Percentiles rank a stretch among this genome's conserved stretches.
Evolutionary conservation across 2,888 invertebrate species (phyloP).

Genomic region (Cheilosia vulpina): DNA sequence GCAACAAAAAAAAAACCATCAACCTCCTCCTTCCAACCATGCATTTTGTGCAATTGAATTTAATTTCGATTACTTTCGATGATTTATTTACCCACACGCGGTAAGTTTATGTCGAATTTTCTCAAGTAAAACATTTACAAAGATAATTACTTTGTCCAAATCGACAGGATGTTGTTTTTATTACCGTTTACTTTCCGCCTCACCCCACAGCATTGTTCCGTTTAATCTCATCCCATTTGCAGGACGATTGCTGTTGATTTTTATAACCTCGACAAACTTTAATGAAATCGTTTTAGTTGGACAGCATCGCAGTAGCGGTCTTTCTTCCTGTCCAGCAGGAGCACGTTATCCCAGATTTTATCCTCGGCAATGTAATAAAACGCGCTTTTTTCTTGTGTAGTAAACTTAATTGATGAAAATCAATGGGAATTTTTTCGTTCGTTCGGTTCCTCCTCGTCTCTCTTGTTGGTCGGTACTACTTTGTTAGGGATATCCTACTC

Average conservation of each 20-base stretch:
- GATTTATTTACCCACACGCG: slow-evolving; percentile 35
- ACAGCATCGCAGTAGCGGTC: slow-evolving; percentile 26
- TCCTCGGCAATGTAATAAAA: slow-evolving; percentile 60
- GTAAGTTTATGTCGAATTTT: slow-evolving; percentile 34
- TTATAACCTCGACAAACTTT: slow-evolving; percentile 68
- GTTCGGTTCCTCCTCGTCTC: background rate
- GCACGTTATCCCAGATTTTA: slow-evolving; percentile 43
- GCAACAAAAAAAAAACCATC: background rate
- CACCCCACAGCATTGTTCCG: slow-evolving; percentile 5
- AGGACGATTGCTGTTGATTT: slow-evolving; percentile 59
- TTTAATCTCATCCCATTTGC: slow-evolving; percentile 14
- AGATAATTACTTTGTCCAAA: slow-evolving; percentile 60
- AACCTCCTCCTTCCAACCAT: background rate
- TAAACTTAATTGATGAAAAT: slow-evolving; percentile 69
- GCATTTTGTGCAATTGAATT: slow-evolving; percentile 15
- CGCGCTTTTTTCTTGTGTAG: slow-evolving; percentile 34
- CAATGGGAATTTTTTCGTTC: slow-evolving; percentile 41
- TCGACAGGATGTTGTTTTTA: slow-evolving; percentile 51
- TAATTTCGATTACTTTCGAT: slow-evolving; percentile 20
- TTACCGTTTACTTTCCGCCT: slow-evolving; percentile 35
- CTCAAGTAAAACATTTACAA: slow-evolving; percentile 53
- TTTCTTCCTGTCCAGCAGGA: background rate
- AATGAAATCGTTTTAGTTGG: slow-evolving; percentile 66
- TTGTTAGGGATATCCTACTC: slow-evolving; percentile 6
- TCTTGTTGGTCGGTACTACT: background rate